Percentiles rank a stretch among this genome's conserved stretches.
Conservation (phyloP, 2,113 vertebrate genomes). For the Mungos mungo region DNA sequence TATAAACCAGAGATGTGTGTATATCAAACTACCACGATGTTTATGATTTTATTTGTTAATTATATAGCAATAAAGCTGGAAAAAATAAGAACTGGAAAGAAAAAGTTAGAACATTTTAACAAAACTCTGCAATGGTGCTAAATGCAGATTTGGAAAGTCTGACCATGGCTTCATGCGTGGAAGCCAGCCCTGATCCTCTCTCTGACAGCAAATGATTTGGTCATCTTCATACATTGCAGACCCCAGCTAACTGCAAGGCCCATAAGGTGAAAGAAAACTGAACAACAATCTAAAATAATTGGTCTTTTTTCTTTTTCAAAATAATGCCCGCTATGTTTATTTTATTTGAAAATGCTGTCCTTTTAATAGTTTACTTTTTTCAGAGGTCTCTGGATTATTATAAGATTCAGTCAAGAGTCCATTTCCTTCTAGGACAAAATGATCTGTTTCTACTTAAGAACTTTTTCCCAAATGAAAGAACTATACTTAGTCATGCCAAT, state of each 20-base stretch:
- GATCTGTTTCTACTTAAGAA: neutral
- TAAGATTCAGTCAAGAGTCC: neutral
- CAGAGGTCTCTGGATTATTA: neutral
- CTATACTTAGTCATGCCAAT: neutral
- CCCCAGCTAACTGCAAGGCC: neutral
- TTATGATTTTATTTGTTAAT: neutral
- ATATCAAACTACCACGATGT: neutral
- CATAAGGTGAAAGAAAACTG: neutral
- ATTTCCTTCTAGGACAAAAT: neutral
- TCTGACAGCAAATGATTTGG: neutral
- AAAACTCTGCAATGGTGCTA: neutral
- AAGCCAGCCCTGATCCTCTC: neutral
- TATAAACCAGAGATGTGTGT: neutral
- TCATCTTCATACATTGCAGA: neutral
- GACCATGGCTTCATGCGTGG: neutral
- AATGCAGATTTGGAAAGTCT: neutral
- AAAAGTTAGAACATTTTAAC: neutral
- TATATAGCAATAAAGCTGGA: neutral
- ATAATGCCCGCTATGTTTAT: neutral
- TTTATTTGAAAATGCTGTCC: neutral
- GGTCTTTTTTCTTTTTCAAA: neutral
- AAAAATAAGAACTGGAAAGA: neutral
- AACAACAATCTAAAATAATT: neutral
- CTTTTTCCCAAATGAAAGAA: neutral
- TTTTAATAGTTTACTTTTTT: neutral